Base-by-base conservation (phyloP, 2,113 vertebrate genomes). In the Callionymus lyra region DNA sequence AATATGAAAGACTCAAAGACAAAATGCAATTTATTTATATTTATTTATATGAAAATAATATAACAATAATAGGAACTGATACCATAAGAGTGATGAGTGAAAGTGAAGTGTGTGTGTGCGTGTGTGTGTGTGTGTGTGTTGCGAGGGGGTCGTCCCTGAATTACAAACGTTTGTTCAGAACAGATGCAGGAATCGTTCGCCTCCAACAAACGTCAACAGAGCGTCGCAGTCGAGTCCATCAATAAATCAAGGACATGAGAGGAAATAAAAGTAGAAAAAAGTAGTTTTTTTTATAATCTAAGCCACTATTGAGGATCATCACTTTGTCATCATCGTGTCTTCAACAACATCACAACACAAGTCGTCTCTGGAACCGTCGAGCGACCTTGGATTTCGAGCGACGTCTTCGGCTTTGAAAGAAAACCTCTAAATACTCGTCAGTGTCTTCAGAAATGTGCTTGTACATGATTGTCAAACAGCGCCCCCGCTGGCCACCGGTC, bases 11-110 rank as follows among this genome's bases (percentile, higher is more conserved):
- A 27, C 21, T 27, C 21, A 13, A 41, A 37, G 48, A 40, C 19
- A 52, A 31, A 13, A 19, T 6, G 39, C 12, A 18, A 19, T 65
- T 76, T 72, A 68, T 65, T 70, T 44, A 31, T 53, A 72, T 83
- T 82, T 79, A 77, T 83, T 83, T 61, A 77, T 82, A 82, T 70
- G 79, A 84, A 84, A 83, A 84, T 82, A 81, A 75, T 76, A 67
- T 72, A 62, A 77, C 68, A 77, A 64, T 62, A 62, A 70, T 69
- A 57, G 52, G 61, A 75, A 67, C 64, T 68, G 57, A 62, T 34
- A 63, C 58, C 68, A 44, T 27, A 27, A 27, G 21, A 27, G 21
- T 27, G 8, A 27, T 5, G 21, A 27, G 21, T 27, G 8, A 27
- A 4, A 27, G 21, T 27, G 21, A 5, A 5, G 21, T 5, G 21